These are phyloP conservation scores for Harlomillsia oculata DNA, from an alignment of 1,140 invertebrate genomes.

Conservation along the genomic window DNA sequence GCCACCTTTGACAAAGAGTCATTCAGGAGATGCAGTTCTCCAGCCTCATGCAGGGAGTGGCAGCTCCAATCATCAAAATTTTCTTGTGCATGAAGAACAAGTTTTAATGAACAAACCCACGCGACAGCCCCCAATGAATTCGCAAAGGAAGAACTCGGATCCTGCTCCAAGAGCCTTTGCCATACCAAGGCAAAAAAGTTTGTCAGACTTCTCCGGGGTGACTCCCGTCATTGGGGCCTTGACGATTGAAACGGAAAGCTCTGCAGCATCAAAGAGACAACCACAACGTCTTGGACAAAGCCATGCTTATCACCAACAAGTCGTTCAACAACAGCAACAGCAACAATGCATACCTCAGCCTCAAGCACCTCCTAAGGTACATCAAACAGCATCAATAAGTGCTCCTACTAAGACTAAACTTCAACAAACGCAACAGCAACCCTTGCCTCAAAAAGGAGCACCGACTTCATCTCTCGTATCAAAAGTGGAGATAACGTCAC, in stretches of 20 bases:
- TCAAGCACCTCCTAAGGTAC: not conserved
- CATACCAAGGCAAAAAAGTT: slow-evolving; percentile 31
- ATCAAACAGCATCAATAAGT: not conserved
- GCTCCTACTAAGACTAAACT: not conserved
- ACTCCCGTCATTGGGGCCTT: not conserved
- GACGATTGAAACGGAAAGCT: not conserved
- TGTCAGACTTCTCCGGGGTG: slow-evolving; percentile 24
- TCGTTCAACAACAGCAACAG: not conserved
- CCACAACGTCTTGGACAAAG: not conserved
- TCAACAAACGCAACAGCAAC: not conserved
- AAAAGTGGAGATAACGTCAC: not conserved
- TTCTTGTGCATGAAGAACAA: too few relatives aligned
- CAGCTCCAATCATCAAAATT: not conserved
- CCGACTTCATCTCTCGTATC: not conserved
- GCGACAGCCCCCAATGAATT: not conserved
- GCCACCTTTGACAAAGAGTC: slow-evolving; percentile 21
- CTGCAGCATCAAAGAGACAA: slow-evolving; percentile 2
- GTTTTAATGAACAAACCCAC: too few relatives aligned
- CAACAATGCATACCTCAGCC: not conserved
- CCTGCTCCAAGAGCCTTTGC: too few relatives aligned
- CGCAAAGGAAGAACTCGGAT: not conserved
- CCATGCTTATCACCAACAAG: not conserved
- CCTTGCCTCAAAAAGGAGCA: not conserved
- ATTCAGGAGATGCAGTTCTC: slow-evolving; percentile 24
- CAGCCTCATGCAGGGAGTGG: not conserved